A percentile compares a stretch with the other conserved stretches of the same genome.
Evolutionary conservation across 2,113 vertebrate species (phyloP).

Genomic region (Corythaeola cristata): DNA sequence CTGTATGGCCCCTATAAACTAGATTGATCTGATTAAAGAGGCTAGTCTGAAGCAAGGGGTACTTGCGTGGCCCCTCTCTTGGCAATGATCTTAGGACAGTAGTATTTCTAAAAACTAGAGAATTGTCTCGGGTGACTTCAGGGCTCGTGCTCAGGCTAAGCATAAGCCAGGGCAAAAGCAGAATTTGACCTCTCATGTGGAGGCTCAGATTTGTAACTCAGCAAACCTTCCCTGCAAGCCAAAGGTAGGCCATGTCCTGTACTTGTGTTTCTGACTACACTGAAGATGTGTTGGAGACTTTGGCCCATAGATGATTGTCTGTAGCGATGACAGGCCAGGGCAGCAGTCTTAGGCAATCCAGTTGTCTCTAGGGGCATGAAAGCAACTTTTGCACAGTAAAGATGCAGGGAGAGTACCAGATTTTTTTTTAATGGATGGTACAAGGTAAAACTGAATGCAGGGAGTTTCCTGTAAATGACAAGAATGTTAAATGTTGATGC

Average conservation of each 20-base stretch:
- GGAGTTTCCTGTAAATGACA: neutral
- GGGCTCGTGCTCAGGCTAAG: neutral
- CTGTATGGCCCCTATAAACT: neutral
- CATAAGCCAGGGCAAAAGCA: neutral
- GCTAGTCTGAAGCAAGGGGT: neutral
- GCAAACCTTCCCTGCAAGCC: neutral
- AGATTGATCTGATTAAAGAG: neutral
- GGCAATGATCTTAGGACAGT: neutral
- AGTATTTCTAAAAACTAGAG: neutral
- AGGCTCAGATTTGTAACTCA: neutral
- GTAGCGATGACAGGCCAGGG: neutral
- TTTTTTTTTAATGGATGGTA: neutral
- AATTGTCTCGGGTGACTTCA: neutral
- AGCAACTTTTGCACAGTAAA: neutral
- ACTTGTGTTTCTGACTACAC: neutral
- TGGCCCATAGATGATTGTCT: rapidly evolving
- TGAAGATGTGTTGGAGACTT: neutral
- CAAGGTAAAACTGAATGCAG: neutral
- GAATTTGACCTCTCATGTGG: neutral
- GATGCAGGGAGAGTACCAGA: neutral
- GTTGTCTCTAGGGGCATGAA: neutral
- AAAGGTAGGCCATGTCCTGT: neutral
- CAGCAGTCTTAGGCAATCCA: neutral
- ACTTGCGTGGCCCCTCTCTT: neutral
- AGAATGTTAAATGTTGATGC: neutral